Percentiles rank a stretch among this genome's conserved stretches.
These are phyloP conservation scores for Elachura formosa DNA, from an alignment of 2,113 vertebrate species.

Conservation along the genomic window DNA sequence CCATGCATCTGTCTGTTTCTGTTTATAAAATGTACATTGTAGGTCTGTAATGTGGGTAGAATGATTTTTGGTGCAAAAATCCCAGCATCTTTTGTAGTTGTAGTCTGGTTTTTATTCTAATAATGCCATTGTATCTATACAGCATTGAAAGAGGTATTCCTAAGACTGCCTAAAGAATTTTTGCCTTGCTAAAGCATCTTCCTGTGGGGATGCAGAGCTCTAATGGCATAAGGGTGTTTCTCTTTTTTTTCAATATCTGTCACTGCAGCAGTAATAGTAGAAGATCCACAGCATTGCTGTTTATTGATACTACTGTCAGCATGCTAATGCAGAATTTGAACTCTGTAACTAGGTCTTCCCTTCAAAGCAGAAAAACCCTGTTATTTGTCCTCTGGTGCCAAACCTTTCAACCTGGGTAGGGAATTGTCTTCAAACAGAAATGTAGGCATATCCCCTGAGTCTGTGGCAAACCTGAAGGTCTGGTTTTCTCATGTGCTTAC, in stretches of 20 bases:
- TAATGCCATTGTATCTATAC: background rate
- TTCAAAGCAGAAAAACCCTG: background rate
- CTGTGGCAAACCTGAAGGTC: background rate
- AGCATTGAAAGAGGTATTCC: background rate
- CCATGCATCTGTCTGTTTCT: background rate
- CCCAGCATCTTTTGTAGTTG: background rate
- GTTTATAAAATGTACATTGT: background rate
- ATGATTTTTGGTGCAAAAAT: background rate
- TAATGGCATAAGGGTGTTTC: background rate
- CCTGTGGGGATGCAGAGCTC: background rate
- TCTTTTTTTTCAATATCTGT: background rate
- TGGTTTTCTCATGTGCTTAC: background rate
- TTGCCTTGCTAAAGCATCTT: background rate
- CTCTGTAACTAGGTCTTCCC: background rate
- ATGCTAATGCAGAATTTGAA: background rate
- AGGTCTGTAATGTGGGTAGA: background rate
- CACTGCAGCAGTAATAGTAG: background rate
- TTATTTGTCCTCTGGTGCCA: background rate
- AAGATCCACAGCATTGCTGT: background rate
- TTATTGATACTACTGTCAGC: background rate
- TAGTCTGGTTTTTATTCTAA: background rate
- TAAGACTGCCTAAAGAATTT: background rate
- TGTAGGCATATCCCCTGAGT: background rate
- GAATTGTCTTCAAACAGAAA: background rate
- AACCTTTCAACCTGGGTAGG: background rate